phyloP scores from a whole-genome alignment of 2,797 vertebrate species.

The Acanthornis magna region DNA sequence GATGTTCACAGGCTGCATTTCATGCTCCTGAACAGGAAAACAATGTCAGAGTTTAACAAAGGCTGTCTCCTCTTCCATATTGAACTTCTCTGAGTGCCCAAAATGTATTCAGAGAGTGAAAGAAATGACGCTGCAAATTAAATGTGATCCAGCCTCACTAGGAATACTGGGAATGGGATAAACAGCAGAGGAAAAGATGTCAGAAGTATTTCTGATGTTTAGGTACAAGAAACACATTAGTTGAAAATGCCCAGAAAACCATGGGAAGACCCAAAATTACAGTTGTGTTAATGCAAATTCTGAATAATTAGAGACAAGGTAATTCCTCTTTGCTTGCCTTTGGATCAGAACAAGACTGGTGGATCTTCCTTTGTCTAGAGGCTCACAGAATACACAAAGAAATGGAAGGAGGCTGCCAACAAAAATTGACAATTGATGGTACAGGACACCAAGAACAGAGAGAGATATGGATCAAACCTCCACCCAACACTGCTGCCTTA shows the following conservation, averaged over 20 bases:
- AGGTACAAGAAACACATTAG: accelerated
- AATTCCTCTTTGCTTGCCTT: not conserved
- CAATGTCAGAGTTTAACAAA: not conserved
- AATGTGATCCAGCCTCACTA: accelerated
- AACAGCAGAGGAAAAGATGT: not conserved
- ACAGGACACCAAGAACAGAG: not conserved
- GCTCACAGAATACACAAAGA: not conserved
- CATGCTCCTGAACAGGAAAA: not conserved
- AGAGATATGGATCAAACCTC: not conserved
- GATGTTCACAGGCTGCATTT: not conserved
- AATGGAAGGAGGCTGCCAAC: not conserved
- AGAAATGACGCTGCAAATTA: not conserved
- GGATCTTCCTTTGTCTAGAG: not conserved
- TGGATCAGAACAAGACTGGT: not conserved
- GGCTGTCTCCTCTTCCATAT: accelerated
- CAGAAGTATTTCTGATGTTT: not conserved
- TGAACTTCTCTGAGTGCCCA: not conserved
- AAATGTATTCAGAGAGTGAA: not conserved
- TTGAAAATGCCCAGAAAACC: not conserved
- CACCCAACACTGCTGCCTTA: not conserved
- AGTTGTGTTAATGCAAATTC: not conserved
- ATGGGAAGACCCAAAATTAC: not conserved
- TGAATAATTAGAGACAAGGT: not conserved
- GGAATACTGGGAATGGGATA: not conserved
- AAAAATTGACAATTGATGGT: not conserved